phyloP scores from a whole-genome alignment of 1,140 invertebrate genomes.

The Piezodorus guildinii region DNA sequence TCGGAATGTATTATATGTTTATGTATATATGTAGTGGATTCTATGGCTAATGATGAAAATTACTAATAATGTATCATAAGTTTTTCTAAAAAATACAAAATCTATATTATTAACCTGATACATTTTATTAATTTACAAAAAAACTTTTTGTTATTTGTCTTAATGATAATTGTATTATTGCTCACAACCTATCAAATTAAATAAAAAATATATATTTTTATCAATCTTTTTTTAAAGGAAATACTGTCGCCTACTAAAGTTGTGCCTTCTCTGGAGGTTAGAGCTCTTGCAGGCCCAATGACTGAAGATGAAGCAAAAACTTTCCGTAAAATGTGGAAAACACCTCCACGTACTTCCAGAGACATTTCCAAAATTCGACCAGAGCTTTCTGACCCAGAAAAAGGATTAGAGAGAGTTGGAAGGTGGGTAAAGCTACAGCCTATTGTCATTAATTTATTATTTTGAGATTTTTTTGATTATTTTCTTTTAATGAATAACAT shows the following conservation, averaged over 20 bases:
- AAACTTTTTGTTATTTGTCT: too few relatives aligned
- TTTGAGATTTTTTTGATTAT: not conserved
- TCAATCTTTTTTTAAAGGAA: constrained; percentile 8
- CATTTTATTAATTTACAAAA: too few relatives aligned
- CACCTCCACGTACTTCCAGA: constrained; percentile 45
- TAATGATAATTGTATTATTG: too few relatives aligned
- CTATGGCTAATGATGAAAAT: too few relatives aligned
- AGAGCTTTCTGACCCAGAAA: constrained; percentile 50
- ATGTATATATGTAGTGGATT: too few relatives aligned
- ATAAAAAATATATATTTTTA: too few relatives aligned
- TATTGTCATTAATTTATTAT: not conserved
- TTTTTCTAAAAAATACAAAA: too few relatives aligned
- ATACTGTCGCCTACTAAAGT: constrained; percentile 33
- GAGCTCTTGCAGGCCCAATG: constrained; percentile 79
- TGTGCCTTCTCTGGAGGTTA: constrained; percentile 55
- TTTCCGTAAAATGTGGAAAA: constrained; percentile 71
- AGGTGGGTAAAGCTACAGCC: constrained; percentile 38
- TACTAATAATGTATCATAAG: too few relatives aligned
- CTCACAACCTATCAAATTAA: too few relatives aligned
- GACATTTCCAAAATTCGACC: not conserved
- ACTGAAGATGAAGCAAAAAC: constrained; percentile 51
- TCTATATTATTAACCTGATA: too few relatives aligned
- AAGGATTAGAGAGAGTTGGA: constrained; percentile 72
- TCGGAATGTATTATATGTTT: too few relatives aligned
- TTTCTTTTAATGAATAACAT: not conserved